A percentile compares a stretch with the other conserved stretches of the same genome.
Evolutionary conservation across 64 coral and sea anemone genomes (phyloP).

Genomic region (Porites australiensis): DNA sequence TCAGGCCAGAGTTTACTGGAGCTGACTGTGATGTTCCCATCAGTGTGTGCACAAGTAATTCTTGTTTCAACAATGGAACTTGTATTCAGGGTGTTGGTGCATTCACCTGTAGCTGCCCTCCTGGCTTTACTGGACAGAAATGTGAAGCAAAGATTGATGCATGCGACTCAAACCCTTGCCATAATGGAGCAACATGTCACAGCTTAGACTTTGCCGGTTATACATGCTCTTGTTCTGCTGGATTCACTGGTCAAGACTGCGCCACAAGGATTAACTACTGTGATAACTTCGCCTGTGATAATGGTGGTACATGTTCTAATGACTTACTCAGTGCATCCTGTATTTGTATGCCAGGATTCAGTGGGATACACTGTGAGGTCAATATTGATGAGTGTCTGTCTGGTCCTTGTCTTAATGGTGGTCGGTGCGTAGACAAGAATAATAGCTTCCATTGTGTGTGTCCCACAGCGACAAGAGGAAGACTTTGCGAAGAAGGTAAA

Average conservation of each 20-base stretch:
- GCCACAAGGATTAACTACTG: constrained; percentile 81
- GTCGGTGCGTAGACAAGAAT: constrained; percentile 70
- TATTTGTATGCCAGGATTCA: constrained; percentile 67
- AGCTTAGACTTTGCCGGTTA: constrained; percentile 44
- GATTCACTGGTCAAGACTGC: constrained; percentile 69
- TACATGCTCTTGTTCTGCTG: constrained; percentile 60
- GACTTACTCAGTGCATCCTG: constrained; percentile 59
- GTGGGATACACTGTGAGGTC: constrained; percentile 65
- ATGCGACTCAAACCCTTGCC: constrained; percentile 85
- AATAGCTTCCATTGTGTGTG: constrained; percentile 85
- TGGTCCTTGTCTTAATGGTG: constrained; percentile 80
- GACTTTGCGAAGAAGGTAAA: constrained; percentile 82
- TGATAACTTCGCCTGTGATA: constrained; percentile 59
- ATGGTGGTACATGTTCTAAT: constrained; percentile 88
- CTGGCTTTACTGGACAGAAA: constrained; percentile 81
- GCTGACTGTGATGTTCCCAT: constrained; percentile 75
- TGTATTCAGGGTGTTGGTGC: constrained; percentile 84
- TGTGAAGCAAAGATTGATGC: constrained; percentile 82
- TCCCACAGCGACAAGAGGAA: constrained; percentile 73
- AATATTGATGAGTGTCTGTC: constrained; percentile 85
- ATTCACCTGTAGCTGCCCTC: constrained; percentile 73
- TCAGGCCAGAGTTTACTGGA: constrained; percentile 90
- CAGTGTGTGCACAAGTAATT: constrained; percentile 68
- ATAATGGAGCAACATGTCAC: constrained; percentile 73
- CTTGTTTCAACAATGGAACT: constrained; percentile 87